phyloP scores from a whole-genome alignment of 1,140 invertebrate species.

The Drosophila bipectinata region DNA sequence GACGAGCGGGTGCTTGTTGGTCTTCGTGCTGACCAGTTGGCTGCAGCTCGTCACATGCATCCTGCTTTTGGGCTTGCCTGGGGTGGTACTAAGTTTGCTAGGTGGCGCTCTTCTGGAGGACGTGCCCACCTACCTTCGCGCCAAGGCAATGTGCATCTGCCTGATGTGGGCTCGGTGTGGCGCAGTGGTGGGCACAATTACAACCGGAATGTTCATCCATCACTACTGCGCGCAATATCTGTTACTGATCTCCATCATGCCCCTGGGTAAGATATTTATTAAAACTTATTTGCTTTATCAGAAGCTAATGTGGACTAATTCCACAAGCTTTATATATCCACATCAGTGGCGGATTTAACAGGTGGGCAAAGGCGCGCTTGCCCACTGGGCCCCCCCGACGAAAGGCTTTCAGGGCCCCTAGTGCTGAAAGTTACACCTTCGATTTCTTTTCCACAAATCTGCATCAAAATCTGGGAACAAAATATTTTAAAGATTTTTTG shows the following conservation, averaged over 20 bases:
- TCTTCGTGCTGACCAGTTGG: slow-evolving; percentile 27
- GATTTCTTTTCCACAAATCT: too few species aligned
- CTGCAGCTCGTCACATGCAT: slow-evolving; percentile 48
- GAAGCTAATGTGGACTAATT: too few species aligned
- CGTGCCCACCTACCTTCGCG: slow-evolving; percentile 55
- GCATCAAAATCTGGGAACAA: too few species aligned
- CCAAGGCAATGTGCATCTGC: slow-evolving; percentile 60
- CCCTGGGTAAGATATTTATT: slow-evolving; percentile 43
- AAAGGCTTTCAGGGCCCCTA: too few species aligned
- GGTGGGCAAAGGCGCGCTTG: too few species aligned
- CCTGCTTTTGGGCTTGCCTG: slow-evolving; percentile 47
- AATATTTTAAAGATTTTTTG: too few species aligned
- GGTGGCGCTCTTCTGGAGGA: slow-evolving; percentile 56
- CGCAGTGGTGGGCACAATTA: slow-evolving; percentile 44
- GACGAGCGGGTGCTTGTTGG: slow-evolving; percentile 34
- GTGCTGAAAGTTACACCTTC: too few species aligned
- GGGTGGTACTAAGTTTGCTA: slow-evolving; percentile 45
- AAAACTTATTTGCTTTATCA: too few species aligned
- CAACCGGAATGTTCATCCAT: slow-evolving; percentile 46
- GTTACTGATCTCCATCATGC: slow-evolving; percentile 40
- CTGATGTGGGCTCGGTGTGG: slow-evolving; percentile 64
- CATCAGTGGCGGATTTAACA: too few species aligned
- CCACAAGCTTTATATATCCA: too few species aligned
- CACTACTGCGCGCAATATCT: slow-evolving; percentile 50
- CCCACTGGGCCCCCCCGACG: too few species aligned